Percentiles rank a stretch among this genome's conserved stretches.
These are phyloP conservation scores for Acanthurus tractus DNA, from an alignment of 2,797 vertebrate genomes.

Conservation along the genomic window DNA sequence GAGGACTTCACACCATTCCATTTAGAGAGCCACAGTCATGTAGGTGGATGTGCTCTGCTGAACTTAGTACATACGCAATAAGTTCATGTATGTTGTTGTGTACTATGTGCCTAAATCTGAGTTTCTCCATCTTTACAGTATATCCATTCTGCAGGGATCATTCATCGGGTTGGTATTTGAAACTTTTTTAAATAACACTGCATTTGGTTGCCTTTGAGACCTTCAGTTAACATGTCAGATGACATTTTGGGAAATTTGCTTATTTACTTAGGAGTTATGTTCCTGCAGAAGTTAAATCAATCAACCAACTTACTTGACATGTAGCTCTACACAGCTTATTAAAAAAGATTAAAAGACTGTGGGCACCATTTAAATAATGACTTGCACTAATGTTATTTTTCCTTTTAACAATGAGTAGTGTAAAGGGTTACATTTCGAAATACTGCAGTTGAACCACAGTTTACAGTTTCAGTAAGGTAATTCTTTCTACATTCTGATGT, in stretches of 20 bases:
- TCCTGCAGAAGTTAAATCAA: background rate
- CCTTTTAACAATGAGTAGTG: no score
- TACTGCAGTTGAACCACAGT: no score
- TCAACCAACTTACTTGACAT: no score
- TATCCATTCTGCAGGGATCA: conserved; percentile 89
- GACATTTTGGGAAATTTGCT: background rate
- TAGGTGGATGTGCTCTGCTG: background rate
- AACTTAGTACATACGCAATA: background rate
- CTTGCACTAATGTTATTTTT: no score
- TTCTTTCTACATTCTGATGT: background rate
- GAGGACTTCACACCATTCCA: conserved; percentile 1
- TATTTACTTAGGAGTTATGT: background rate
- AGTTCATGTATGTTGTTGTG: background rate
- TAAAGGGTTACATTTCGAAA: no score
- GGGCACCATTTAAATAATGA: no score
- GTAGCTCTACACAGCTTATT: no score
- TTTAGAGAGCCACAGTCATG: background rate
- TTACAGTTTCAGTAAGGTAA: background rate
- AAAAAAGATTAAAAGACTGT: no score
- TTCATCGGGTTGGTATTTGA: conserved; percentile 86
- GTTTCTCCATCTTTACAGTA: conserved; percentile 78
- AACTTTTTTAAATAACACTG: background rate
- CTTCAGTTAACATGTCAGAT: background rate
- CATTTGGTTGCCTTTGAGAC: background rate
- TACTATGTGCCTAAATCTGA: conserved; percentile 5